Evolutionary conservation across 2,113 vertebrate species (phyloP), one percentile per base, ranked within the genome.

Genomic region (Hydrochoerus hydrochaeris): DNA sequence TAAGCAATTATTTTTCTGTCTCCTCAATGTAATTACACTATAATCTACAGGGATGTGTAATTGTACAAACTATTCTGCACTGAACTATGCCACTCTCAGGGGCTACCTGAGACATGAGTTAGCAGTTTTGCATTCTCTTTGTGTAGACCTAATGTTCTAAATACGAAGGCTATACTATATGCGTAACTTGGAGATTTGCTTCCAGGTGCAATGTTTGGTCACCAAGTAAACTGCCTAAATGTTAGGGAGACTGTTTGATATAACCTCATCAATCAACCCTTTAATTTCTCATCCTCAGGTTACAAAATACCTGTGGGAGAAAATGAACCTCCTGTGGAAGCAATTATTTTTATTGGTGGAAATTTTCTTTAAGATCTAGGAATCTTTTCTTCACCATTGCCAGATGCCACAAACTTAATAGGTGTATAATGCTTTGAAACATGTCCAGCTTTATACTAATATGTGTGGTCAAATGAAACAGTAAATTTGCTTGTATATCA

Each of bases 1-100:
- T 83, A 89, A 94, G 96, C 96, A 98, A 97, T 98, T 98, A 97
- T 97, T 96, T 97, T 97, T 96, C 92, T 58, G 62, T 96, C 96
- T 97, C 71, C 95, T 97, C 84, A 22, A 57, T 84, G 49, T 97
- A 98, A 98, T 97, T 97, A 94, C 46, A 89, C 73, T 91, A 44
- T 88, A 96, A 96, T 96, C 94, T 94, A 60, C 73, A 94, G 80
- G 97, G 96, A 95, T 57, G 14, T 91, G 94, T 97, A 97, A 97
- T 95, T 96, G 93, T 52, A 52, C 44, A 73, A 95, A 90, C 1
- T 4, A 85, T 85, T 93, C 88, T 73, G 57, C 73, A 92, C 90
- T 85, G 88, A 92, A 96, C 96, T 96, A 97, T 9, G 1, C 69
- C 89, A 86, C 67, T 97, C 62, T 86, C 49, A 5, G 73, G 67